Percentiles rank a stretch among this genome's conserved stretches.
These are phyloP conservation scores for Thymelicus sylvestris DNA, from an alignment of 2,888 invertebrate species.

Conservation along the genomic window DNA sequence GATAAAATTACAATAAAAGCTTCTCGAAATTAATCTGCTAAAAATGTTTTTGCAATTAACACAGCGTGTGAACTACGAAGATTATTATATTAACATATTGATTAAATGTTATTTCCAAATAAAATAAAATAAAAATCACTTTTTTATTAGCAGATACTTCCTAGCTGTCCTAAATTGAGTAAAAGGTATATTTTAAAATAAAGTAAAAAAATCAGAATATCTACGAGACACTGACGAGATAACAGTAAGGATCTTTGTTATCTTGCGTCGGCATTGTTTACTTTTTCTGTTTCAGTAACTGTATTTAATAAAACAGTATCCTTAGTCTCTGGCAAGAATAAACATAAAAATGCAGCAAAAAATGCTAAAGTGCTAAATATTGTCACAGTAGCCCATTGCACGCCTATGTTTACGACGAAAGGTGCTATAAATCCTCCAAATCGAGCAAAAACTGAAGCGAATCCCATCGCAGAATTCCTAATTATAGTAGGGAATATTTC, in stretches of 20 bases:
- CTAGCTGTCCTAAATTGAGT: too few relatives aligned
- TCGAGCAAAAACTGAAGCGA: slow-evolving; percentile 88
- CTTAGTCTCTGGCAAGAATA: slow-evolving; percentile 73
- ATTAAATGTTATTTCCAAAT: too few relatives aligned
- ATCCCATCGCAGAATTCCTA: slow-evolving; percentile 91
- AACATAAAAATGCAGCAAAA: slow-evolving; percentile 64
- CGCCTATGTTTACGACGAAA: slow-evolving; percentile 85
- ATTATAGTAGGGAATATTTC: slow-evolving; percentile 93
- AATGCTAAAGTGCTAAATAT: slow-evolving; percentile 69
- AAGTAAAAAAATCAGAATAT: too few relatives aligned
- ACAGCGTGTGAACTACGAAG: too few relatives aligned
- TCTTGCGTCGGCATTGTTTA: slow-evolving; percentile 8
- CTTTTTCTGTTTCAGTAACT: slow-evolving; percentile 64
- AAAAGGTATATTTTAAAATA: too few relatives aligned
- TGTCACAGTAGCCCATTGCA: slow-evolving; percentile 69
- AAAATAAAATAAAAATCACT: too few relatives aligned
- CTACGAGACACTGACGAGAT: too few relatives aligned
- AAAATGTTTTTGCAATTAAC: too few relatives aligned
- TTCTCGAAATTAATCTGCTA: too few relatives aligned
- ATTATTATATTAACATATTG: too few relatives aligned
- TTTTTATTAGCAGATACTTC: too few relatives aligned
- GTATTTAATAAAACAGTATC: slow-evolving; percentile 68
- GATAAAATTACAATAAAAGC: too few relatives aligned
- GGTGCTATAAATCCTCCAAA: slow-evolving; percentile 88
- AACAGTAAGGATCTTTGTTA: not conserved